These are phyloP conservation scores for Lamproptera curius DNA, from an alignment of 2,888 invertebrate species.

Conservation along the genomic window DNA sequence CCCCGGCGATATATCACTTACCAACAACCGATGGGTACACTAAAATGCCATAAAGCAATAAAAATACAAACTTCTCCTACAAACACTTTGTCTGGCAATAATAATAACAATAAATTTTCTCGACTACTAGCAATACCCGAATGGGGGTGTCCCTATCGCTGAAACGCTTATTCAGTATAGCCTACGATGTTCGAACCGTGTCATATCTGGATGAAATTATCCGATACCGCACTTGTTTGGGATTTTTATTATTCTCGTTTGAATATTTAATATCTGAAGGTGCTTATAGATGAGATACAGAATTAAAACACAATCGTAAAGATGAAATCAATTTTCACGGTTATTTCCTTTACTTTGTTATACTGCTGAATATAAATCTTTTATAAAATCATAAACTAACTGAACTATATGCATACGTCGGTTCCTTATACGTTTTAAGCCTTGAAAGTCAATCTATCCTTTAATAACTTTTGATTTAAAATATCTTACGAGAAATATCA, in stretches of 20 bases:
- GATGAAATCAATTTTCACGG: too few species aligned
- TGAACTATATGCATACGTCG: too few species aligned
- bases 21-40: slow-evolving; percentile 44
- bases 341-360: too few species aligned
- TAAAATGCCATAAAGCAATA: slow-evolving; percentile 56
- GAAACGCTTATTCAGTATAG: slow-evolving; percentile 32
- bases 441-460: too few species aligned
- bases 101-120: slow-evolving; percentile 68
- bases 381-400: too few species aligned
- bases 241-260: slow-evolving; percentile 23
- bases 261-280: neutral
- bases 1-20: slow-evolving; percentile 60
- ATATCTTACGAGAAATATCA: too few species aligned
- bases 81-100: slow-evolving; percentile 61
- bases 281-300: neutral
- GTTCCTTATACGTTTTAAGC: too few species aligned
- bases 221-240: slow-evolving; percentile 25
- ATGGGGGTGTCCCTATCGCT: slow-evolving; percentile 32
- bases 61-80: slow-evolving; percentile 40
- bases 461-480: too few species aligned
- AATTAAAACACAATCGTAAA: too few species aligned
- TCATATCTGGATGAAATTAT: slow-evolving; percentile 28
- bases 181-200: slow-evolving; percentile 28
- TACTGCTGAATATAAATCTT: too few species aligned
- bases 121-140: slow-evolving; percentile 30